phyloP scores from a whole-genome alignment of 2,888 invertebrate genomes.

The Andrena bucephala region DNA sequence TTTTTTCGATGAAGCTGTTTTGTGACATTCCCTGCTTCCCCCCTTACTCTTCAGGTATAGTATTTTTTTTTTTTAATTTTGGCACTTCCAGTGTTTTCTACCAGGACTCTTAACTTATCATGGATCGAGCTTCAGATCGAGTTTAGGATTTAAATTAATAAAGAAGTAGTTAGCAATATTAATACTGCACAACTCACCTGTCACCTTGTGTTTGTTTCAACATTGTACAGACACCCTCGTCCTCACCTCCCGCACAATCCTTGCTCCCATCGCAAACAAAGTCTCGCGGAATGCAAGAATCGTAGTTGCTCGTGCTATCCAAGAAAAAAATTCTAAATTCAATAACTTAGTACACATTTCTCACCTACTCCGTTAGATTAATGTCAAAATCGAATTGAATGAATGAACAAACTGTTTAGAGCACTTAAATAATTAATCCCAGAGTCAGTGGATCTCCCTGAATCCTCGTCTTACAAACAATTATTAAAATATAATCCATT shows the following conservation, averaged over 20 bases:
- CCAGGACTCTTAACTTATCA: too few species aligned
- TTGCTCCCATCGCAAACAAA: slow-evolving; percentile 91
- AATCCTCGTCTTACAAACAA: neutral
- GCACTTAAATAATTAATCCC: neutral
- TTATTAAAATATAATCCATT: slow-evolving; percentile 30
- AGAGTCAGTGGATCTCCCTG: neutral
- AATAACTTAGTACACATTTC: neutral
- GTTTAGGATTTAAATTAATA: too few species aligned
- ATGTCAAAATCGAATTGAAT: neutral
- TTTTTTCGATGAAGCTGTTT: too few species aligned
- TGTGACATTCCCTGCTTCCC: too few species aligned
- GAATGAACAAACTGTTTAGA: neutral
- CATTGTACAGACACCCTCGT: slow-evolving; percentile 89
- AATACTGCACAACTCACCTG: slow-evolving; percentile 68
- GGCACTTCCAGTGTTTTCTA: too few species aligned
- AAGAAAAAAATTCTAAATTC: neutral
- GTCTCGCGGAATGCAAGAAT: slow-evolving; percentile 89
- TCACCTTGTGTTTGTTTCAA: slow-evolving; percentile 82
- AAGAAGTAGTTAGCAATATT: too few species aligned
- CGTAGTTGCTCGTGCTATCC: slow-evolving; percentile 37
- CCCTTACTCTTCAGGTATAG: too few species aligned
- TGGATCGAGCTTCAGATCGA: too few species aligned
- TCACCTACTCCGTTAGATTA: neutral
- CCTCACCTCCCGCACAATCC: slow-evolving; percentile 91
- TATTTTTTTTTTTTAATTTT: too few species aligned